Evolutionary conservation across 2,113 vertebrate genomes (phyloP), one percentile per base, ranked within the genome.

Genomic region (Hippocampus mohnikei): DNA sequence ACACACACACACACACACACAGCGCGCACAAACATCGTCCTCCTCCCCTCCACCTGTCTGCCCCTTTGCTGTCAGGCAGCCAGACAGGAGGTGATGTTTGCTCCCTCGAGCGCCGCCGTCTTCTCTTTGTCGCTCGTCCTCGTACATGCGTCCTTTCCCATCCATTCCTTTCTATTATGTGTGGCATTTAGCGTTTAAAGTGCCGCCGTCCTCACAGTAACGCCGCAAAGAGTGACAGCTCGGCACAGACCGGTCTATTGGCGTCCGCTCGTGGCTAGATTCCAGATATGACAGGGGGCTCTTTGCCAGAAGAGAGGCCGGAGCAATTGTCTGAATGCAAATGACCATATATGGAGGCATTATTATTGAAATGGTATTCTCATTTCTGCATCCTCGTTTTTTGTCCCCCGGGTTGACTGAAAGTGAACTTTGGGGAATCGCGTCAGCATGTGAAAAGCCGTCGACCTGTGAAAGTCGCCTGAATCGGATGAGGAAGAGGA

Each of bases 181-280:
- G 67, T 91, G 88, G 89, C 88, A 91, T 88, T 91, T 91, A 76
- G 69, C 76, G 81, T 88, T 88, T 71, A 71, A 83, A 87, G 82
- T 71, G 70, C 52, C 59, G 52, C 70, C 0, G 44, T 53, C 69
- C 76, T 87, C 74, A 52, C 65, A 86, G 80, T 78, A 84, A 79
- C 59, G 42, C 62, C 74, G 77, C 77, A 81, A 66, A 85, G 81
- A 78, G 76, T 71, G 55, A n/a, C 52, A 52, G 66, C 50, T 33
- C 58, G 27, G 27, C 58, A 15, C 58, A 18, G 71, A 71, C 77
- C 70, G 75, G 74, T 69, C 29, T 70, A 71, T 72, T 65, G 65
- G 81, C 29, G 81, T 83, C 77, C 82, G 79, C 75, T 64, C 72
- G 76, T 87, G 85, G 85, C 82, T 6, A 48, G 71, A 67, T 65